Evolutionary conservation across 2,113 vertebrate species (phyloP).

Genomic region (Amazona guildingii): DNA sequence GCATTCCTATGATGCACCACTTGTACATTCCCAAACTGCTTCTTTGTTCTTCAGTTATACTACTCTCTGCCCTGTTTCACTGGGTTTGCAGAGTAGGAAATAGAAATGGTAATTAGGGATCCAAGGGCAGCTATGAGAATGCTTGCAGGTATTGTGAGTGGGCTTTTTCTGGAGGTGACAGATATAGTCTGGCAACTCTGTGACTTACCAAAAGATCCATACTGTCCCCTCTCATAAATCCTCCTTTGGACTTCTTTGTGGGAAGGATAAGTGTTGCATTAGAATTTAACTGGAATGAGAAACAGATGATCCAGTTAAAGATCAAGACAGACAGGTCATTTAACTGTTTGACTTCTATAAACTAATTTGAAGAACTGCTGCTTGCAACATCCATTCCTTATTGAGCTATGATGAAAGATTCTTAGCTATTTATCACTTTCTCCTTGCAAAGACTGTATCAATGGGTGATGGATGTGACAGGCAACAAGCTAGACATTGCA

Average conservation of each 20-base stretch:
- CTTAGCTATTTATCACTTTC: not conserved
- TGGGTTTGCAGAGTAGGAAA: not conserved
- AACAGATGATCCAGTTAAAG: not conserved
- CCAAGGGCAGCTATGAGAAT: not conserved
- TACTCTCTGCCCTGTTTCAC: not conserved
- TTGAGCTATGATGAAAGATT: constrained; percentile 9
- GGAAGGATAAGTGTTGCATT: not conserved
- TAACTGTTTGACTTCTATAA: not conserved
- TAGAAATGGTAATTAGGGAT: not conserved
- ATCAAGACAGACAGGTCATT: not conserved
- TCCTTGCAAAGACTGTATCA: not conserved
- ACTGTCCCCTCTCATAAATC: not conserved
- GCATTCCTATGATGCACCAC: not conserved
- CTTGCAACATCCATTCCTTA: not conserved
- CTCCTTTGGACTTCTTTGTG: not conserved
- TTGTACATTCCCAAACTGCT: not conserved
- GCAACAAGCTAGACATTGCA: not conserved
- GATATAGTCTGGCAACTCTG: not conserved
- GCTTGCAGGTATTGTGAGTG: fast-evolving
- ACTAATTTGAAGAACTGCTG: not conserved
- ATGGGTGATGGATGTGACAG: not conserved
- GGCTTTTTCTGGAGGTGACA: not conserved
- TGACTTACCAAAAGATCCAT: not conserved
- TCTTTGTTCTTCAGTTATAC: not conserved
- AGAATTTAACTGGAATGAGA: not conserved